phyloP scores from a whole-genome alignment of 2,888 invertebrate species.

The Proisotoma minuta region DNA sequence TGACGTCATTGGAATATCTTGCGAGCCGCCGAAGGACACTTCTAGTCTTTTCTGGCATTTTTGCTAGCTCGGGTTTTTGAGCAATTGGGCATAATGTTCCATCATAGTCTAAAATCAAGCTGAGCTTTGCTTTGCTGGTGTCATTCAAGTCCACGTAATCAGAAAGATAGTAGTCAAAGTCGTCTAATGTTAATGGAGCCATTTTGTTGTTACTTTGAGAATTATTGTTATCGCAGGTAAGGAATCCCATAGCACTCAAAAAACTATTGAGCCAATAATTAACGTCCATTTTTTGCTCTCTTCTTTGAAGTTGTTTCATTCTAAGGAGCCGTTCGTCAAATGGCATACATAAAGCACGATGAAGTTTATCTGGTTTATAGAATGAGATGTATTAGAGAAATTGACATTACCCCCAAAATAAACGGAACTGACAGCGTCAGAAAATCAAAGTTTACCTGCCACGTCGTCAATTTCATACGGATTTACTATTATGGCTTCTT shows the following conservation, averaged over 20 bases:
- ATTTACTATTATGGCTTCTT: constrained; percentile 53
- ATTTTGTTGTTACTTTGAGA: constrained; percentile 49
- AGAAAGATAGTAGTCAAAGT: constrained; percentile 50
- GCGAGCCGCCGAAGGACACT: constrained; percentile 51
- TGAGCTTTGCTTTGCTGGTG: constrained; percentile 50
- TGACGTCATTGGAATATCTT: constrained; percentile 51
- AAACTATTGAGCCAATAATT: constrained; percentile 52
- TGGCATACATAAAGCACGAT: constrained; percentile 53
- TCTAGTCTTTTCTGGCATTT: constrained; percentile 51
- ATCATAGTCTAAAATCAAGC: constrained; percentile 53
- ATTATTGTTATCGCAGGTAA: constrained; percentile 48
- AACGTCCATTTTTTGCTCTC: constrained; percentile 52
- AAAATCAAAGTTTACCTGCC: too few relatives aligned
- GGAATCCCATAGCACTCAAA: constrained; percentile 50
- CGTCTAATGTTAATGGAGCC: constrained; percentile 50
- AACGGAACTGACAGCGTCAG: too few relatives aligned
- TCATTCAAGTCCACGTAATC: constrained; percentile 48
- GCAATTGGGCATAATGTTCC: constrained; percentile 53
- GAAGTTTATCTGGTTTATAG: too few relatives aligned
- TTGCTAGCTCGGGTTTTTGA: constrained; percentile 52
- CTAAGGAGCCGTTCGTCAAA: constrained; percentile 52
- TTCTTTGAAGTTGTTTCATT: constrained; percentile 52
- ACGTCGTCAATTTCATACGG: constrained; percentile 52
- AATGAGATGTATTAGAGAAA: too few relatives aligned
- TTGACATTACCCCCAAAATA: too few relatives aligned